These are phyloP conservation scores for Neofelis nebulosa DNA, from an alignment of 2,113 vertebrate species.

Conservation along the genomic window DNA sequence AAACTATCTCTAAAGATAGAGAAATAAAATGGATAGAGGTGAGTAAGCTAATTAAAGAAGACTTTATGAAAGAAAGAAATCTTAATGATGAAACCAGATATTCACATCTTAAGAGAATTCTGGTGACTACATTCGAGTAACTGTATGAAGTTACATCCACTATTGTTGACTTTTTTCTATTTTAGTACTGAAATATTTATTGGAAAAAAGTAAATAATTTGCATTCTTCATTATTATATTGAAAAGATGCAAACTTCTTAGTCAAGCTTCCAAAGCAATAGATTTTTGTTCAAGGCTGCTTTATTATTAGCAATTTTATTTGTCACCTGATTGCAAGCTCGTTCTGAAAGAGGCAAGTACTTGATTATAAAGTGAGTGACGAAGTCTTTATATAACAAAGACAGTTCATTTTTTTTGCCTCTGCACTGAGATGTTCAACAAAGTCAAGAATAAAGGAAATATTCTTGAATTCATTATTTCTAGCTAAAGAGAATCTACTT, in stretches of 20 bases:
- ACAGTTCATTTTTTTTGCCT: slow-evolving; percentile 18
- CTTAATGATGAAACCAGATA: neutral
- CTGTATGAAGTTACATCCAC: neutral
- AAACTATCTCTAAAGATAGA: neutral
- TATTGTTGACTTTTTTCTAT: neutral
- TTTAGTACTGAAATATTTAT: slow-evolving; percentile 9
- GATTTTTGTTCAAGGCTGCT: neutral
- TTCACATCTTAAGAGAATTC: slow-evolving; percentile 1
- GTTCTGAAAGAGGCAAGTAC: neutral
- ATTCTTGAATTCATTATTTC: slow-evolving; percentile 41
- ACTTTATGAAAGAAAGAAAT: neutral
- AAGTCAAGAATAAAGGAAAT: slow-evolving; percentile 39
- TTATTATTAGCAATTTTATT: neutral
- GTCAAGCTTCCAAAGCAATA: neutral
- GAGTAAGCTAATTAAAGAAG: slow-evolving; percentile 23
- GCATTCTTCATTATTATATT: neutral
- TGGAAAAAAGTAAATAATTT: neutral
- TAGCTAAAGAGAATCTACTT: slow-evolving; percentile 16
- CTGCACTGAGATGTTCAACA: neutral
- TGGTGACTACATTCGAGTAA: neutral
- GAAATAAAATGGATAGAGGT: neutral
- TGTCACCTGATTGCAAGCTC: neutral
- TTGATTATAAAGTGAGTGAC: neutral
- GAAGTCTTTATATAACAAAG: neutral
- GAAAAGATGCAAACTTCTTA: slow-evolving; percentile 32